phyloP scores from a whole-genome alignment of 2,113 vertebrate genomes.

The Sapayoa aenigma region DNA sequence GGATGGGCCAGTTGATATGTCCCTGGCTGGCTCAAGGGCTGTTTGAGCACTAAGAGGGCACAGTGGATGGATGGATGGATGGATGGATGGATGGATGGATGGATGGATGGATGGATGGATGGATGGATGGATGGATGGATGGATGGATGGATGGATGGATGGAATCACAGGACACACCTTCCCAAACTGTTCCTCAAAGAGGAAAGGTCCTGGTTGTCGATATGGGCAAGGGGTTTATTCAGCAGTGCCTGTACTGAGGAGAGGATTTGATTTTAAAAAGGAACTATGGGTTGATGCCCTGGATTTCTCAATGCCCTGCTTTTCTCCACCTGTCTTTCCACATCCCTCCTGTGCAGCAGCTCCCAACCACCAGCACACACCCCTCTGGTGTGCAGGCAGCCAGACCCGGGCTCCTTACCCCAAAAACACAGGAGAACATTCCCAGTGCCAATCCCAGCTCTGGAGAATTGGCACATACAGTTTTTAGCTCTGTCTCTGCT shows the following conservation, averaged over 20 bases:
- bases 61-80: not conserved
- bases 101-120: not conserved
- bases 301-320: not conserved
- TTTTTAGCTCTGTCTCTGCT: not conserved
- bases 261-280: not conserved
- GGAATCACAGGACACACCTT: not conserved
- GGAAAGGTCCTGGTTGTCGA: not conserved
- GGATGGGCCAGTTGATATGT: not conserved
- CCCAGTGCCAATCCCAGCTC: not conserved
- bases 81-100: not conserved
- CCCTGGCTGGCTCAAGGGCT: not conserved
- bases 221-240: not conserved
- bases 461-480: not conserved
- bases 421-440: rapidly evolving
- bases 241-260: not conserved
- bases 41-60: not conserved
- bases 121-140: not conserved
- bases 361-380: not conserved
- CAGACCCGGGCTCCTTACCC: not conserved
- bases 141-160: not conserved
- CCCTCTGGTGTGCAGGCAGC: not conserved
- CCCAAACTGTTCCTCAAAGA: not conserved
- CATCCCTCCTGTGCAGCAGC: not conserved
- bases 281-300: not conserved
- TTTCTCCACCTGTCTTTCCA: not conserved